phyloP scores from a whole-genome alignment of 2,888 invertebrate species.

The Athalia cordata region DNA sequence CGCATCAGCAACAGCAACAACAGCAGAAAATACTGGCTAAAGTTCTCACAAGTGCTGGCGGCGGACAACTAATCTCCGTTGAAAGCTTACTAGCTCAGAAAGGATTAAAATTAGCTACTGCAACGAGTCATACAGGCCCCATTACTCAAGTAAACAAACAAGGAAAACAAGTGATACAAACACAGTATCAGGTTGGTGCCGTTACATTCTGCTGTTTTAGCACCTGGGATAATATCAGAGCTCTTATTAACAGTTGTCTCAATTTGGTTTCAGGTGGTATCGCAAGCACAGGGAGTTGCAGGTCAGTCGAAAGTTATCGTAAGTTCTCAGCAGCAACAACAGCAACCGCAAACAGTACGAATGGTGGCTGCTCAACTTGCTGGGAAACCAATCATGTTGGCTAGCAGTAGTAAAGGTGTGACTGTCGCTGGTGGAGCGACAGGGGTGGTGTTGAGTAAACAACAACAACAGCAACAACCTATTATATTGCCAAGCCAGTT shows the following conservation, averaged over 20 bases:
- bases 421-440: slow-evolving; percentile 63
- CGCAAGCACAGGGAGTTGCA: slow-evolving; percentile 67
- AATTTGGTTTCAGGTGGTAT: slow-evolving; percentile 63
- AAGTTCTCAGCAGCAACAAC: slow-evolving; percentile 64
- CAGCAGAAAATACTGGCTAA: slow-evolving; percentile 80
- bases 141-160: slow-evolving; percentile 67
- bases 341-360: slow-evolving; percentile 67
- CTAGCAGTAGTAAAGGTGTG: slow-evolving; percentile 68
- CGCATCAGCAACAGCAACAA: slow-evolving; percentile 71
- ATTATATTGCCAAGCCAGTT: slow-evolving; percentile 70
- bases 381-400: slow-evolving; percentile 70
- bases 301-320: slow-evolving; percentile 67
- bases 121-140: slow-evolving; percentile 60
- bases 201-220: background rate
- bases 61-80: slow-evolving; percentile 77
- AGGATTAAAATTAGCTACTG: slow-evolving; percentile 68
- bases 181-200: slow-evolving; percentile 69
- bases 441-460: slow-evolving; percentile 68
- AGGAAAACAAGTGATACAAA: slow-evolving; percentile 70
- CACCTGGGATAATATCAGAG: background rate
- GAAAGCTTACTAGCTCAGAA: slow-evolving; percentile 77
- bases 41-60: slow-evolving; percentile 82
- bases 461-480: slow-evolving; percentile 65
- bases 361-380: slow-evolving; percentile 71
- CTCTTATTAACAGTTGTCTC: background rate